Evolutionary conservation across 2,888 invertebrate species (phyloP).

Genomic region (Acleris holmiana): DNA sequence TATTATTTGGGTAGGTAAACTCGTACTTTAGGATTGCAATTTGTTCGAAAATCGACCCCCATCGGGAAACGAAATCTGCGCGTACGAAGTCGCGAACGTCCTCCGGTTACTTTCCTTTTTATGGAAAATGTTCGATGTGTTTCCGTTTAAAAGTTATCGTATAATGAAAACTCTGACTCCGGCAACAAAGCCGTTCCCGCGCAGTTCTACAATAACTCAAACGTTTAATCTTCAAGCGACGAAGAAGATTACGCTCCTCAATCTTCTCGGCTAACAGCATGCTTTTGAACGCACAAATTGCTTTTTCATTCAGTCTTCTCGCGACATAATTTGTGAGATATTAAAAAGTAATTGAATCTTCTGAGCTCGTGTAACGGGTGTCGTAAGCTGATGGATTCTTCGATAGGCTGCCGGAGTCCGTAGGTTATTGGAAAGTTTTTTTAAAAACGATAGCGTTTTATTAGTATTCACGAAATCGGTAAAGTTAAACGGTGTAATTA

Average conservation of each 20-base stretch:
- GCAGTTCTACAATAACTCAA: conserved; percentile 15
- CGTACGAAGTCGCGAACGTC: too few relatives aligned
- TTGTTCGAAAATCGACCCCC: too few relatives aligned
- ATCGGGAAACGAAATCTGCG: too few relatives aligned
- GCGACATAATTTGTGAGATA: conserved; percentile 27
- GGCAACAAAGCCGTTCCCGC: background rate
- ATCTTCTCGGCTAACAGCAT: conserved; percentile 20
- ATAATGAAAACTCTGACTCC: conserved; percentile 15
- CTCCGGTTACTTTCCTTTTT: too few relatives aligned
- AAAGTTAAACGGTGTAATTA: too few relatives aligned
- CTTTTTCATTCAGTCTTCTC: conserved; percentile 25
- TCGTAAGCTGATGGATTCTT: background rate
- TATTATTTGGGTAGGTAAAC: too few relatives aligned
- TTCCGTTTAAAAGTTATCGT: conserved; percentile 3
- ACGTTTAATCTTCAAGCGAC: conserved; percentile 20
- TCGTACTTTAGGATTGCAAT: too few relatives aligned
- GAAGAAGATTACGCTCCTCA: conserved; percentile 21
- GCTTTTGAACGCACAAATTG: conserved; percentile 31
- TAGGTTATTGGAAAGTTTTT: conserved; percentile 10
- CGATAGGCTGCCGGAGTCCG: background rate
- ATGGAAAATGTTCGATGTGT: background rate
- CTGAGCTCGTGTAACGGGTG: conserved; percentile 10
- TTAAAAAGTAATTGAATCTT: conserved; percentile 28
- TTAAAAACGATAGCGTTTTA: background rate
- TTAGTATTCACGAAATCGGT: conserved; percentile 2